These are phyloP conservation scores for Gymnogyps californianus DNA, from an alignment of 2,113 vertebrate genomes.

Conservation along the genomic window DNA sequence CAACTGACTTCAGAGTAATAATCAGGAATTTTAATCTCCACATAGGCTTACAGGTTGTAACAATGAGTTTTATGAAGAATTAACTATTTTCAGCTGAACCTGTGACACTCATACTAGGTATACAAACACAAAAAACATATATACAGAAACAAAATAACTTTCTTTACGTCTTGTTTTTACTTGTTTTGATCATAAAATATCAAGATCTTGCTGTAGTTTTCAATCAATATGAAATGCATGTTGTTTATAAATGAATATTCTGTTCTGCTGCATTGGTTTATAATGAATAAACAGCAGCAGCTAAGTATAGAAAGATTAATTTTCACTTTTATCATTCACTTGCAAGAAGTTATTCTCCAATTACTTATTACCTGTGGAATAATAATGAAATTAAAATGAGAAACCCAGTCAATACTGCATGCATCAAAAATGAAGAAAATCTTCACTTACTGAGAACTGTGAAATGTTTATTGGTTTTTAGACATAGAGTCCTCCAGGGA, in stretches of 20 bases:
- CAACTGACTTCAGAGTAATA: background rate
- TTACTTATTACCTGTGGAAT: slow-evolving; percentile 17
- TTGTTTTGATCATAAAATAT: background rate
- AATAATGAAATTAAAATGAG: slow-evolving; percentile 25
- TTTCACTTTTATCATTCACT: background rate
- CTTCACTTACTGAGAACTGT: slow-evolving; percentile 1
- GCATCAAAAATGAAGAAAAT: slow-evolving; percentile 19
- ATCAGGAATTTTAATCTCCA: background rate
- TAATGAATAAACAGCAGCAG: background rate
- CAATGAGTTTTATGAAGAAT: background rate
- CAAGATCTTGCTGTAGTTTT: background rate
- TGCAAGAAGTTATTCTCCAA: background rate
- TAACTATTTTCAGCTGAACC: background rate
- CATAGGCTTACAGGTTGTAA: background rate
- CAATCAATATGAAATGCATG: background rate
- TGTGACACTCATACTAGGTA: background rate
- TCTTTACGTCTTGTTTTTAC: background rate
- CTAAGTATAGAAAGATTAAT: background rate
- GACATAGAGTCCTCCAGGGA: slow-evolving; percentile 57
- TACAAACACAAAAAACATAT: background rate
- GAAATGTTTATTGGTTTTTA: slow-evolving; percentile 60
- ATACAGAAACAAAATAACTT: background rate
- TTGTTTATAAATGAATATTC: background rate
- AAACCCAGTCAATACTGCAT: slow-evolving; percentile 1
- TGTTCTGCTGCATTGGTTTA: background rate